A percentile compares a stretch with the other conserved stretches of the same genome.
Evolutionary conservation across 1,140 invertebrate species (phyloP).

Genomic region (Drosophila pandora): DNA sequence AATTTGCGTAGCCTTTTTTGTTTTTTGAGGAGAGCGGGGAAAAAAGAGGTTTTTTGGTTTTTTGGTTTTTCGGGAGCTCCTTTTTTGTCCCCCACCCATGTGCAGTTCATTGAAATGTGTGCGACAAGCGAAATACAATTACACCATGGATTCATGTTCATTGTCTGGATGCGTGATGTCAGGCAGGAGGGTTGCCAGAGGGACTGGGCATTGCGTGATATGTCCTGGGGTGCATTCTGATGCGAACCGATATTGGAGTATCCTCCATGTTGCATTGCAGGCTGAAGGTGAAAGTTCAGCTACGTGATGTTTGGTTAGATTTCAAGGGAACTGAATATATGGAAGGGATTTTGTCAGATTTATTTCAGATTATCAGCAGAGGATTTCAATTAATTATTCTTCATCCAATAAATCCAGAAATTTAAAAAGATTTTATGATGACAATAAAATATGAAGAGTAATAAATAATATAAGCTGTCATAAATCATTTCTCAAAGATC

Average conservation of each 20-base stretch:
- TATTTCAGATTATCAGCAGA: background rate
- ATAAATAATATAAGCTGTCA: background rate
- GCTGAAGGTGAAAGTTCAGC: conserved; percentile 66
- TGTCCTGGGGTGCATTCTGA: conserved; percentile 34
- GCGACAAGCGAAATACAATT: conserved; percentile 67
- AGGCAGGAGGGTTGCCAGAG: conserved; percentile 11
- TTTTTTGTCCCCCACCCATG: conserved; percentile 7
- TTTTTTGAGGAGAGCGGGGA: background rate
- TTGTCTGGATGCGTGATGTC: conserved; percentile 58
- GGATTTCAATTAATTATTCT: background rate
- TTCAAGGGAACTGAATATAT: conserved; percentile 39
- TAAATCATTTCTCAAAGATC: background rate
- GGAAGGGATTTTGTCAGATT: background rate
- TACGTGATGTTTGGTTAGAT: conserved; percentile 56
- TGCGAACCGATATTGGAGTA: conserved; percentile 23
- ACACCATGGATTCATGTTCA: conserved; percentile 70
- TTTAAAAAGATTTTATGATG: background rate
- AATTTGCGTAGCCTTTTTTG: conserved; percentile 30
- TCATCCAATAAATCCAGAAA: too few relatives aligned
- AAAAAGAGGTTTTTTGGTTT: background rate
- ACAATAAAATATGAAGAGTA: too few relatives aligned
- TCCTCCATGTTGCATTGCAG: conserved; percentile 27
- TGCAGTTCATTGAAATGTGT: conserved; percentile 73
- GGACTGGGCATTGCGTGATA: background rate
- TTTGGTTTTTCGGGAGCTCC: background rate